These are phyloP conservation scores for Microctonus brassicae DNA, from an alignment of 2,888 invertebrate genomes.

Conservation along the genomic window DNA sequence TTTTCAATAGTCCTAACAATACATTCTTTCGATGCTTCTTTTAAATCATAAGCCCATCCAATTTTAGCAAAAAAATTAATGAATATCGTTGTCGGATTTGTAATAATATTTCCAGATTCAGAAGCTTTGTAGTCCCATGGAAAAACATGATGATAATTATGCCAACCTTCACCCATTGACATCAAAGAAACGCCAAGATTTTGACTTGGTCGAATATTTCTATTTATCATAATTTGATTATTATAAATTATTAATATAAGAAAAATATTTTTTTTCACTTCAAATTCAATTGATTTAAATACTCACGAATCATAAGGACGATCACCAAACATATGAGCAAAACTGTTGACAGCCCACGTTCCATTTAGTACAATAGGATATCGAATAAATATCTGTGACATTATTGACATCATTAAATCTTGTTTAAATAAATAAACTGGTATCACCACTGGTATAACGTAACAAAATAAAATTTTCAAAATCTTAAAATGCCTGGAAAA, in stretches of 20 bases:
- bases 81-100: slow-evolving; percentile 78
- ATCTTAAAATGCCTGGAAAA: slow-evolving; percentile 70
- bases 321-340: slow-evolving; percentile 71
- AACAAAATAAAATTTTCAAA: slow-evolving; percentile 72
- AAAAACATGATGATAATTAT: slow-evolving; percentile 73
- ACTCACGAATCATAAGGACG: slow-evolving; percentile 63
- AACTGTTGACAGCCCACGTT: slow-evolving; percentile 75
- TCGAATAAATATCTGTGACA: slow-evolving; percentile 70
- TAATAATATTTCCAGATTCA: slow-evolving; percentile 59
- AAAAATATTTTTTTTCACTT: not conserved
- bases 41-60: slow-evolving; percentile 84
- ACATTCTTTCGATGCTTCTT: slow-evolving; percentile 75
- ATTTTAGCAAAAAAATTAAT: slow-evolving; percentile 79
- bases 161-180: slow-evolving; percentile 70
- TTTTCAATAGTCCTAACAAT: too few species aligned
- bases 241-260: not conserved
- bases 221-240: not conserved
- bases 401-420: slow-evolving; percentile 68
- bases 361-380: slow-evolving; percentile 72
- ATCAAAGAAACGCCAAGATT: slow-evolving; percentile 57
- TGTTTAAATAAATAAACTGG: slow-evolving; percentile 75
- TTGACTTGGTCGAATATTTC: slow-evolving; percentile 42
- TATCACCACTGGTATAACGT: slow-evolving; percentile 73
- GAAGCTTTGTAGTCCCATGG: slow-evolving; percentile 69
- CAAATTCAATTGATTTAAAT: not conserved